Evolutionary conservation across 2,888 invertebrate genomes (phyloP).

Genomic region (Pterobdella sp.): DNA sequence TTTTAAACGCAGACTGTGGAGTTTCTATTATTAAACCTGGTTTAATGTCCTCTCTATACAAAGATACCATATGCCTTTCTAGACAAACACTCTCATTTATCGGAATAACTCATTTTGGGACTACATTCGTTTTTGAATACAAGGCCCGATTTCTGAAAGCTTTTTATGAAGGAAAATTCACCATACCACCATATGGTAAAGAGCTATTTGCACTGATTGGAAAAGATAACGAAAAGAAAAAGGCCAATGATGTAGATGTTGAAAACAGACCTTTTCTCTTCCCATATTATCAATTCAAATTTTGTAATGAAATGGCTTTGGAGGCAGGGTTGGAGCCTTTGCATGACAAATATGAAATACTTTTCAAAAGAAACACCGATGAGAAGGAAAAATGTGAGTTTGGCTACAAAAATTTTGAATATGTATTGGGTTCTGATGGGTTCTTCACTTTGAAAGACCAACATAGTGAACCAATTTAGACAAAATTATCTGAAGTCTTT

Average conservation of each 20-base stretch:
- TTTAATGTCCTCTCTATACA: constrained; percentile 15
- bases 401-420: background rate
- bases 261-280: background rate
- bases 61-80: constrained; percentile 12
- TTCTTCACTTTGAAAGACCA: background rate
- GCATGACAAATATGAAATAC: background rate
- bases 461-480: too few species aligned
- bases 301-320: background rate
- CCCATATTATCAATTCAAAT: constrained; percentile 1
- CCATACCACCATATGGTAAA: background rate
- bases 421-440: background rate
- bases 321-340: background rate
- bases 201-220: background rate
- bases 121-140: background rate
- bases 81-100: constrained; percentile 13
- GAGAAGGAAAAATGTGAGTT: background rate
- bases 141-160: constrained; percentile 15
- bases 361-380: background rate
- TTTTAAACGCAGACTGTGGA: constrained; percentile 20
- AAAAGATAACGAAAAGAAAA: constrained; percentile 9
- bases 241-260: background rate
- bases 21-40: background rate
- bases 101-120: background rate
- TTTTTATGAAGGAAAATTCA: constrained; percentile 1
- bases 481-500: too few species aligned